Evolutionary conservation across 2,797 vertebrate genomes (phyloP), one percentile per base, ranked within the genome.

Genomic region (Pseudotriccus pelzelni): DNA sequence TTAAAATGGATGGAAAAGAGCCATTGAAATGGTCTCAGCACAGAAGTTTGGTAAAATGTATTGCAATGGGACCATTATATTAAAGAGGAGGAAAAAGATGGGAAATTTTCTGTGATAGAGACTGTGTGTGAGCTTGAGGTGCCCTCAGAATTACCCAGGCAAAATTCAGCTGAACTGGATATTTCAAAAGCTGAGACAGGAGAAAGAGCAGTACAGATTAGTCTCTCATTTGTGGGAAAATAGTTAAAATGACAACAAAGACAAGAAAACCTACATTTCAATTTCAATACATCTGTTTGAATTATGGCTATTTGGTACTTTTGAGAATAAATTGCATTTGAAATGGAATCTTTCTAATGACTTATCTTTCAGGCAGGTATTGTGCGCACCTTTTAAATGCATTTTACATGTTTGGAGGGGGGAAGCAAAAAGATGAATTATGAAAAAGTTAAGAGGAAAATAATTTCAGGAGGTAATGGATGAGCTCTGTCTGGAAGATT

Each of bases 401-500:
- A 95, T 97, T 97, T 97, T 97, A 94, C 93, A 95, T 97, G 95
- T 97, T 97, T 97, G 96, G 96, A 90, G 87, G 91, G 95, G 93
- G 93, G 81, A 94, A 94, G 78, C 95, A 95, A 94, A 97, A 96
- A 97, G 96, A 97, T 97, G 97, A 98, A 97, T 98, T 97, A 97
- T 97, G 97, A 97, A 97, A 97, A 97, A 98, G 93, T 97, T 97
- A 97, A 98, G 97, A 98, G 94, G 97, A 98, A 98, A 98, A 98
- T 98, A 98, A 98, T 98, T 98, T 98, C 97, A 97, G 96, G 91
- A 98, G 97, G 97, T 98, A 98, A 98, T 97, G 97, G 97, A 98
- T 98, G 97, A 98, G 97, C 96, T 98, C 97, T 97, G 97, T 97
- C 97, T 95, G 96, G 96, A 98, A 98, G 98, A 98, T 97, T 98